These are phyloP conservation scores for Cremastobaeus sp. DNA, from an alignment of 2,888 invertebrate species.

Conservation along the genomic window DNA sequence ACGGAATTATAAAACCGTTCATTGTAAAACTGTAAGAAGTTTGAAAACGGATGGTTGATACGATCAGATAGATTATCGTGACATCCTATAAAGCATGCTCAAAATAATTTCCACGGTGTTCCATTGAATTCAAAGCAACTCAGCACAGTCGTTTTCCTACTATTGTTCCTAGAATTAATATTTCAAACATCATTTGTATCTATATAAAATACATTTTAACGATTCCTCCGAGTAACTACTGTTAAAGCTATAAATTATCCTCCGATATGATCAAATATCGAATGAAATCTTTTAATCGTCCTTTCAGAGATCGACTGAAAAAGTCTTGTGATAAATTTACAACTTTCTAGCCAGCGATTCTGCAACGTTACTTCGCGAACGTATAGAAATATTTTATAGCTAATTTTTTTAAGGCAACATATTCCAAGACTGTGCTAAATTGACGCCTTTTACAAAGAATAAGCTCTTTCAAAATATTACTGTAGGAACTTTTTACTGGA, in stretches of 20 bases:
- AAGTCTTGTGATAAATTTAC: constrained; percentile 30
- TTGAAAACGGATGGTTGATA: too few species aligned
- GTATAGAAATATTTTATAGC: too few species aligned
- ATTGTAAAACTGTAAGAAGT: too few species aligned
- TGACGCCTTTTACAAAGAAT: too few species aligned
- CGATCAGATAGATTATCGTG: too few species aligned
- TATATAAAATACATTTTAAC: constrained; percentile 34
- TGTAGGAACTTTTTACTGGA: too few species aligned
- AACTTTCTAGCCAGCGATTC: constrained; percentile 11
- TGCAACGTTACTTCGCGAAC: too few species aligned
- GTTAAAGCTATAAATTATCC: constrained; percentile 48
- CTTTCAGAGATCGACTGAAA: constrained; percentile 5
- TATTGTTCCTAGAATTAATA: constrained; percentile 44
- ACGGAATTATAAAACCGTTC: too few species aligned
- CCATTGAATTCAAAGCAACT: constrained; percentile 25
- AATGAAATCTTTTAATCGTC: constrained; percentile 38
- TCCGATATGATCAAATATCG: constrained; percentile 50
- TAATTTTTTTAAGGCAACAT: too few species aligned
- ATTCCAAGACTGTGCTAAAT: too few species aligned
- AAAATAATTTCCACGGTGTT: constrained; percentile 27
- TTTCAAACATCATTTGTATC: constrained; percentile 37
- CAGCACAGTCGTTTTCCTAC: constrained; percentile 32
- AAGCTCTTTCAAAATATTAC: too few species aligned
- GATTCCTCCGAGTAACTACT: constrained; percentile 39
- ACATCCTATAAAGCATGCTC: too few species aligned